Conservation (phyloP, 2,113 vertebrate species). For the Brachyhypopomus occidentalis region DNA sequence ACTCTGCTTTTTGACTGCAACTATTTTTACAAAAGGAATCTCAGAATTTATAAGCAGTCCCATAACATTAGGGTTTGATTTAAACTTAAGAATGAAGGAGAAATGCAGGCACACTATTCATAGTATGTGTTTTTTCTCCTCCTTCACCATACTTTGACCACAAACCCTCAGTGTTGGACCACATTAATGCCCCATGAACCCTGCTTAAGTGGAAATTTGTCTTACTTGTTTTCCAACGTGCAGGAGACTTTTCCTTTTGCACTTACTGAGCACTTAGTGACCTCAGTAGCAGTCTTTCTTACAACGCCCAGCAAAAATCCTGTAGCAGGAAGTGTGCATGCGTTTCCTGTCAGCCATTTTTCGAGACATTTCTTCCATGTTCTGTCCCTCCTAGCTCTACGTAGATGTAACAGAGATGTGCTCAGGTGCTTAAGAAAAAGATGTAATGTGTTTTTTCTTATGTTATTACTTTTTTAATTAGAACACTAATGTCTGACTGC, state of each 20-base stretch:
- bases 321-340: constrained; percentile 34
- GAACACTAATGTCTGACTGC: no score
- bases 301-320: constrained; percentile 35
- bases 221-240: no score
- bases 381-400: constrained; percentile 4
- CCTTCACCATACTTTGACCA: background rate
- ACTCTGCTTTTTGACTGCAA: background rate
- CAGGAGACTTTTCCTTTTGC: background rate
- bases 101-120: background rate
- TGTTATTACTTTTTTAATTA: background rate
- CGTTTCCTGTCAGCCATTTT: constrained; percentile 41
- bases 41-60: background rate
- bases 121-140: background rate
- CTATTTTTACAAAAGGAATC: background rate
- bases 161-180: background rate
- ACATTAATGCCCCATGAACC: background rate
- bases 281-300: background rate
- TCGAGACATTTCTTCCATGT: constrained; percentile 15
- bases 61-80: background rate
- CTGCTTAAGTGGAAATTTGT: background rate
- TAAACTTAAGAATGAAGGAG: background rate
- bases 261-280: background rate
- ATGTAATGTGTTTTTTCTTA: background rate
- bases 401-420: background rate
- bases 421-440: background rate